These are phyloP conservation scores for Engystomops pustulosus DNA, from an alignment of 2,113 vertebrate genomes.

Conservation along the genomic window DNA sequence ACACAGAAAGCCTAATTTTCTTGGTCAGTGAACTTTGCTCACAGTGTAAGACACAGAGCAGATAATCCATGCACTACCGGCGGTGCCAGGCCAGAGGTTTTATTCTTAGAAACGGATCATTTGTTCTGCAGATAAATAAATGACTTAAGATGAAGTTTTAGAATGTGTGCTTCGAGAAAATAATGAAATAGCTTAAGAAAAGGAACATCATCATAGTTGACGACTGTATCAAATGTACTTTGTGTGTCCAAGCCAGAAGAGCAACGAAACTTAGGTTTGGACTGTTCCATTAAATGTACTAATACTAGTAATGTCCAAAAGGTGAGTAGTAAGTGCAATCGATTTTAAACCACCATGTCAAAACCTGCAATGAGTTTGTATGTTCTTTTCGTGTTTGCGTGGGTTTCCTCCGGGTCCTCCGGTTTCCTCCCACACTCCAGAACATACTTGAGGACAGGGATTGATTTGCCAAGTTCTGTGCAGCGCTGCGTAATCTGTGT, in stretches of 20 bases:
- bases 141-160: not conserved
- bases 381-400: no score
- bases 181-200: no score
- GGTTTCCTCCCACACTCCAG: no score
- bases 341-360: no score
- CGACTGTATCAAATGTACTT: not conserved
- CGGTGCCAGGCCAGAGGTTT: not conserved
- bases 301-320: not conserved
- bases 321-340: no score
- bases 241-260: not conserved
- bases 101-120: not conserved
- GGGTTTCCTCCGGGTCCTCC: no score
- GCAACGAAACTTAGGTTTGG: not conserved
- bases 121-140: not conserved
- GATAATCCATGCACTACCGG: not conserved
- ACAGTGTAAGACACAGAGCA: not conserved
- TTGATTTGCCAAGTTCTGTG: no score
- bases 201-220: no score
- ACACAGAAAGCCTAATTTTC: not conserved
- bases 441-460: no score
- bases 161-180: no score
- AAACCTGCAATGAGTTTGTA: no score
- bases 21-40: constrained; percentile 20
- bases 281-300: not conserved
- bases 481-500: no score